phyloP scores from a whole-genome alignment of 2,113 vertebrate genomes.

The Toxostoma redivivum region DNA sequence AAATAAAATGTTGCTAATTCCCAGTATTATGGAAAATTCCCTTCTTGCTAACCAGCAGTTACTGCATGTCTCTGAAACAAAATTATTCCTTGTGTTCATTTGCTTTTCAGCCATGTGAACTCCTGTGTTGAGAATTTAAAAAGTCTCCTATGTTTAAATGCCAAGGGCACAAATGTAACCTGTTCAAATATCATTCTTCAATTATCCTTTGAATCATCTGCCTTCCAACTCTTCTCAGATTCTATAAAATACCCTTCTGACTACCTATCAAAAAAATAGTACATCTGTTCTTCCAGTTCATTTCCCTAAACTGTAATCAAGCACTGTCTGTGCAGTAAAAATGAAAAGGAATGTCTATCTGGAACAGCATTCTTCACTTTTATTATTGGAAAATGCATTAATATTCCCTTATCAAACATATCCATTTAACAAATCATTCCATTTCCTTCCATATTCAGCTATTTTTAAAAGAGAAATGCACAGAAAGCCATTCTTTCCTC shows the following conservation, averaged over 20 bases:
- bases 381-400: conserved; percentile 40
- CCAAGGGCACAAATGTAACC: conserved; percentile 30
- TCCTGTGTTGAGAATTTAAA: not conserved
- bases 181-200: conserved; percentile 48
- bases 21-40: not conserved
- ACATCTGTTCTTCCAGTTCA: conserved; percentile 31
- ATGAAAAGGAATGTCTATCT: conserved; percentile 2
- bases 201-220: conserved; percentile 40
- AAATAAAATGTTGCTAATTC: not conserved
- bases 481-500: not conserved
- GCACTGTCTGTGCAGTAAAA: conserved; percentile 14
- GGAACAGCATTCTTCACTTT: conserved; percentile 25
- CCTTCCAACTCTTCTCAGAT: conserved; percentile 27
- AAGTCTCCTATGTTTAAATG: not conserved
- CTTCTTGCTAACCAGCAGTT: not conserved
- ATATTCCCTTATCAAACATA: conserved; percentile 24
- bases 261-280: conserved; percentile 22
- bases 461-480: not conserved
- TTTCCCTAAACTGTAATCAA: conserved; percentile 48
- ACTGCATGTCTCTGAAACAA: not conserved
- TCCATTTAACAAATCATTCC: not conserved
- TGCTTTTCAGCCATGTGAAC: not conserved
- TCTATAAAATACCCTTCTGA: not conserved
- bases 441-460: not conserved
- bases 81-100: conserved; percentile 16